Base-by-base conservation (phyloP, 1,140 invertebrate species). In the Leptestheria dahalacensis region DNA sequence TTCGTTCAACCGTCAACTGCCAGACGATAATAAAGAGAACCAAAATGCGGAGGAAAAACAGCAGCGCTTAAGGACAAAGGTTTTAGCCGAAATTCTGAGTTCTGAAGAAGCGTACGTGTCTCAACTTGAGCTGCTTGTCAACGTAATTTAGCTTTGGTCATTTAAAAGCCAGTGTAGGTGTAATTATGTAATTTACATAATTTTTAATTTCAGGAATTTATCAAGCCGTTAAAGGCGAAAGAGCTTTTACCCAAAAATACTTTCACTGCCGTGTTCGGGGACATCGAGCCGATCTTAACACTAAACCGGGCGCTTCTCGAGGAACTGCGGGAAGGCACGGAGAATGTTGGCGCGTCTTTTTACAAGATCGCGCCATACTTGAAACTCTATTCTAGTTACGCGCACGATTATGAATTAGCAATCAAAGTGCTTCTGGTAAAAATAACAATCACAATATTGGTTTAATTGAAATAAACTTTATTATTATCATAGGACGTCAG, bases 331-430 rank as follows among this genome's bases (percentile, higher is more conserved):
- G 66, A 75, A 41, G 75, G 79, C 65, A 69, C 74, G 53, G 71
- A 79, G 50, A 79, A 83, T 70, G 75, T 86, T 47, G 79, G 80
- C 0, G 67, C 73, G 61, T 81, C 83, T 6, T 86, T 88, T 67
- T 72, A 76, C 0, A 81, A 80, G 65, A 72, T 87, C 48, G 84
- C 81, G 18, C 84, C 84, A 10, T 87, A 84, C 70, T 80, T 88
- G 23, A 88, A 87, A 68, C 68, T 86, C 15, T 88, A 88, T 66
- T 84, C 84, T 2, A 79, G 81, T 1, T 87, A 86, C 71, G 84
- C 84, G 1, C 84, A 82, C 57, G 82, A 84, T 66, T 86, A 85
- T 69, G 80, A 80, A 63, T 75, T 77, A 60, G 76, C 79, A 2
- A 66, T 80, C 56, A 68, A 72, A 23, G 63, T 79, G 53, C 60